These are phyloP conservation scores for Micoletzkya japonica DNA, from an alignment of 2,888 invertebrate species.

Conservation along the genomic window DNA sequence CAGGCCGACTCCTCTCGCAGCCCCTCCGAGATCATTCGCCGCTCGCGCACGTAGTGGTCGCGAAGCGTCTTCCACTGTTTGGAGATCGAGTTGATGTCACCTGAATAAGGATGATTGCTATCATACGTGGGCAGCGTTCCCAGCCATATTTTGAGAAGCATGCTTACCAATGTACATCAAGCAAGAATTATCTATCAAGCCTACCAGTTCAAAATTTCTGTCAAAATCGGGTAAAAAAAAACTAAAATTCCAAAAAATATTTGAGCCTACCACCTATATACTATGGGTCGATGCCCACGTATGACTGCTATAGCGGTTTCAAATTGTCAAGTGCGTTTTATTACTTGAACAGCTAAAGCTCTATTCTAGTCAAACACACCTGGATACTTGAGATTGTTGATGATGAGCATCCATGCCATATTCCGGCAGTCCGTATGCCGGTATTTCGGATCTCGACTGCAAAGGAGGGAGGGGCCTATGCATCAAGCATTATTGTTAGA, in stretches of 20 bases:
- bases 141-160: too few species aligned
- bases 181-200: too few species aligned
- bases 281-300: too few species aligned
- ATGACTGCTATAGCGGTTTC: too few species aligned
- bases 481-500: too few species aligned
- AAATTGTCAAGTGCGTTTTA: too few species aligned
- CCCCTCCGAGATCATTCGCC: constrained; percentile 38
- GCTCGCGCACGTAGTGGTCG: constrained; percentile 59
- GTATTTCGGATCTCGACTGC: constrained; percentile 49
- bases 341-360: background rate
- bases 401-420: constrained; percentile 50
- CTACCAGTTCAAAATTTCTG: background rate
- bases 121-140: too few species aligned
- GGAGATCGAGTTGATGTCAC: constrained; percentile 50
- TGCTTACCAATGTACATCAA: too few species aligned
- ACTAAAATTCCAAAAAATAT: background rate
- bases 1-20: constrained; percentile 42
- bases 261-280: too few species aligned
- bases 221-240: constrained; percentile 4
- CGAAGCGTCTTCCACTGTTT: constrained; percentile 62
- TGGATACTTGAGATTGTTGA: constrained; percentile 47
- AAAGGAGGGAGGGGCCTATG: too few species aligned
- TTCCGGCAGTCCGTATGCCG: constrained; percentile 48
- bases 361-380: constrained; percentile 29
- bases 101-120: constrained; percentile 23